Conservation (phyloP, 2,113 vertebrate species). For the Zosterops borbonicus region DNA sequence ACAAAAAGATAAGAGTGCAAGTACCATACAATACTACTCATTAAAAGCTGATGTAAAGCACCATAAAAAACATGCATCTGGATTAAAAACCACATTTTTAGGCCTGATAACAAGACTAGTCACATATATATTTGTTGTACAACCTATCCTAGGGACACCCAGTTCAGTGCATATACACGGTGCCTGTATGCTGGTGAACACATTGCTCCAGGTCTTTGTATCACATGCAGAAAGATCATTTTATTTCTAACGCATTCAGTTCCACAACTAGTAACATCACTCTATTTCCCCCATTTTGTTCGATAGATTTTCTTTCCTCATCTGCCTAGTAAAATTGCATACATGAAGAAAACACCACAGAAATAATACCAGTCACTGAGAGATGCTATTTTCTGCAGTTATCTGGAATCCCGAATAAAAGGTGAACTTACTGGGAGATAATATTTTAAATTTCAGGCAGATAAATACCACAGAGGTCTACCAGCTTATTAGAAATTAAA, state of each 20-base stretch:
- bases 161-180: not conserved
- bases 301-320: not conserved
- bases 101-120: not conserved
- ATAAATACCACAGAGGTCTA: not conserved
- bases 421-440: not conserved
- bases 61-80: slow-evolving; percentile 36
- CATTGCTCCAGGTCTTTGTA: not conserved
- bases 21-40: not conserved
- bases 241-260: not conserved
- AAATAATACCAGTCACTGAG: not conserved
- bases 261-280: not conserved
- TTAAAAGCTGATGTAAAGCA: slow-evolving; percentile 47
- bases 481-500: not conserved
- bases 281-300: not conserved
- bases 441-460: not conserved
- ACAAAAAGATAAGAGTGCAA: slow-evolving; percentile 23
- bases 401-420: not conserved
- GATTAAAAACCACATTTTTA: slow-evolving; percentile 32
- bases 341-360: not conserved
- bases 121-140: slow-evolving; percentile 19
- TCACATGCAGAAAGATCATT: not conserved
- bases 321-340: not conserved
- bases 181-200: not conserved
- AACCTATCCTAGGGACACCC: not conserved
- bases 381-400: not conserved